phyloP scores from a whole-genome alignment of 1,140 invertebrate species.

The Heliconius himera region DNA sequence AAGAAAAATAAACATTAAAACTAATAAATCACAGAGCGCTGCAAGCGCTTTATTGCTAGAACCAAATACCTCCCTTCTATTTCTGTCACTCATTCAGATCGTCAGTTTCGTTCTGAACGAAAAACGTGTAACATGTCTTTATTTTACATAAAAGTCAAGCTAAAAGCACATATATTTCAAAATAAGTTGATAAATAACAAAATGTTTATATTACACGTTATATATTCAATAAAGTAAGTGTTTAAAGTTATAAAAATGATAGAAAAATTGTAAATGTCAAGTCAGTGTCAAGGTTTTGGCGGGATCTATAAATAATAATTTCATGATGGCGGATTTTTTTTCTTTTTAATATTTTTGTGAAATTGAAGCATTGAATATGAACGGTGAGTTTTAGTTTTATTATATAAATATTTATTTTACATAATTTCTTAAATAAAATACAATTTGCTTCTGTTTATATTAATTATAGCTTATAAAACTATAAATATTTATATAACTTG shows the following conservation, averaged over 20 bases:
- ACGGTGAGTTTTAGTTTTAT: conserved; percentile 30
- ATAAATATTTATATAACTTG: too few relatives aligned
- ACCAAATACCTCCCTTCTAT: conserved; percentile 65
- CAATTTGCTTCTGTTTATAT: neutral
- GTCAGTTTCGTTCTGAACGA: conserved; percentile 40
- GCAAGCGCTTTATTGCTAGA: conserved; percentile 42
- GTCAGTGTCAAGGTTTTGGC: conserved; percentile 42
- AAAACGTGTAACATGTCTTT: neutral
- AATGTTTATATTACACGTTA: neutral
- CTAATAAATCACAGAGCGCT: conserved; percentile 34
- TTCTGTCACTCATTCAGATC: conserved; percentile 70
- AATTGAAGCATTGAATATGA: neutral
- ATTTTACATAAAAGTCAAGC: neutral
- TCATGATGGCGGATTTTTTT: conserved; percentile 34
- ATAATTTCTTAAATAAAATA: too few relatives aligned
- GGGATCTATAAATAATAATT: conserved; percentile 34
- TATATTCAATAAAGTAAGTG: neutral
- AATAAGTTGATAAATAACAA: neutral
- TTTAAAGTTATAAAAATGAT: conserved; percentile 18
- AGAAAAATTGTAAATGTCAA: conserved; percentile 1
- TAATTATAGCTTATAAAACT: too few relatives aligned
- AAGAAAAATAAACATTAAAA: neutral
- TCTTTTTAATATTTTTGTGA: conserved; percentile 12
- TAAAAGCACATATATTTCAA: neutral
- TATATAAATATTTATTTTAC: neutral